Evolutionary conservation across 2,113 vertebrate genomes (phyloP), one percentile per base, ranked within the genome.

Genomic region (Coreoperca whiteheadi): DNA sequence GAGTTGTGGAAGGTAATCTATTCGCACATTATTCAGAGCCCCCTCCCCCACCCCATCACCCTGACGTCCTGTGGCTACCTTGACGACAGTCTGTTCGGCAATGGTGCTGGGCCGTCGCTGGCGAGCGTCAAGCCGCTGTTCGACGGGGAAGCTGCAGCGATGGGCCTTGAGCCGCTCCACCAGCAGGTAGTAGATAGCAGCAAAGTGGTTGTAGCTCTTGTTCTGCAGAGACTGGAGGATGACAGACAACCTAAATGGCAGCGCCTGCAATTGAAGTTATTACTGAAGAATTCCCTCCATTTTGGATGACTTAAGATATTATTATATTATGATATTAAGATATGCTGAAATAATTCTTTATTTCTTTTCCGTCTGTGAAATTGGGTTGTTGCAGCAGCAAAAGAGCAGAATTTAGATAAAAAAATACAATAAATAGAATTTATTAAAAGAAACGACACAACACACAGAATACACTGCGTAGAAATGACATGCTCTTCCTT

Each of bases 121-220:
- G 32, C 97, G 97, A 51, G 96, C 95, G 8, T 99, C 98, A 0
- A 99, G 95, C 66, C 97, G 94, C 89, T 98, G 97, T 86, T 99
- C 98, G 67, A 99, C 96, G 0, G 98, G 98, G 92, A 99, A 99
- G 87, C 98, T 99, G 87, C 98, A 99, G 86, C 98, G 95, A 59
- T 99, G 98, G 0, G 98, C 97, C 86, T 97, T 98, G 32, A 99
- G 97, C 71, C 98, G 96, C 92, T 99, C 98, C 91, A 99, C 97
- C 92, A 99, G 90, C 93, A 99, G 93, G 95, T 96, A 99, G 91
- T 99, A 99, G 92, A 99, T 99, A 82, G 98, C 98, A 93, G 98
- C 98, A 90, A 99, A 99, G 95, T 99, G 98, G 95, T 99, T 99
- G 86, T 99, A 99, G 91, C 97, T 99, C 94, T 98, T 98, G 95